A percentile compares a stretch with the other conserved stretches of the same genome.
Evolutionary conservation across 2,888 invertebrate species (phyloP).

Genomic region (Protophormia terraenovae): DNA sequence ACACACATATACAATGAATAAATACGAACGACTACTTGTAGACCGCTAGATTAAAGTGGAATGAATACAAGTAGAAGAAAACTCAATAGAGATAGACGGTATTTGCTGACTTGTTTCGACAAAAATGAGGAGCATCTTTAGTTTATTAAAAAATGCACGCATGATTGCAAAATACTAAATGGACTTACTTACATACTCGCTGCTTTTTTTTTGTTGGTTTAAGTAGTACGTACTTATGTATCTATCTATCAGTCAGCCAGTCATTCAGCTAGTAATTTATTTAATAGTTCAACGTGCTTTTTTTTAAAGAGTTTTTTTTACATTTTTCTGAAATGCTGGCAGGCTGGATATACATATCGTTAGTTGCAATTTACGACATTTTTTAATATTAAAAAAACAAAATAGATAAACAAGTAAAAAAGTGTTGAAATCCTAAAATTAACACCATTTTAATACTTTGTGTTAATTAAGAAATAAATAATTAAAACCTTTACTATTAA

Average conservation of each 20-base stretch:
- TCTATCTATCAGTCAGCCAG: neutral
- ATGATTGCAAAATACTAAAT: constrained; percentile 49
- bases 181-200: neutral
- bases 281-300: constrained; percentile 24
- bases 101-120: constrained; percentile 45
- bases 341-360: neutral
- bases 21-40: constrained; percentile 42
- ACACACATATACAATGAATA: constrained; percentile 4
- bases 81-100: neutral
- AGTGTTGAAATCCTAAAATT: constrained; percentile 56
- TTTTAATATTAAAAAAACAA: neutral
- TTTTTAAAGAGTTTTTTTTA: neutral
- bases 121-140: constrained; percentile 50
- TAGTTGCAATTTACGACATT: constrained; percentile 11
- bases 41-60: constrained; percentile 4
- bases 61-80: neutral
- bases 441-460: constrained; percentile 46
- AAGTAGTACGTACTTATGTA: too few relatives aligned
- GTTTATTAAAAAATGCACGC: constrained; percentile 58
- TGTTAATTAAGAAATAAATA: constrained; percentile 28
- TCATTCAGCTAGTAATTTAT: constrained; percentile 11
- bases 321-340: constrained; percentile 4
- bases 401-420: neutral
- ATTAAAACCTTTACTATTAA: constrained; percentile 5
- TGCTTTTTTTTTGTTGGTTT: constrained; percentile 9